Conservation (phyloP, 2,888 invertebrate species). For the Argyresthia albistria region DNA sequence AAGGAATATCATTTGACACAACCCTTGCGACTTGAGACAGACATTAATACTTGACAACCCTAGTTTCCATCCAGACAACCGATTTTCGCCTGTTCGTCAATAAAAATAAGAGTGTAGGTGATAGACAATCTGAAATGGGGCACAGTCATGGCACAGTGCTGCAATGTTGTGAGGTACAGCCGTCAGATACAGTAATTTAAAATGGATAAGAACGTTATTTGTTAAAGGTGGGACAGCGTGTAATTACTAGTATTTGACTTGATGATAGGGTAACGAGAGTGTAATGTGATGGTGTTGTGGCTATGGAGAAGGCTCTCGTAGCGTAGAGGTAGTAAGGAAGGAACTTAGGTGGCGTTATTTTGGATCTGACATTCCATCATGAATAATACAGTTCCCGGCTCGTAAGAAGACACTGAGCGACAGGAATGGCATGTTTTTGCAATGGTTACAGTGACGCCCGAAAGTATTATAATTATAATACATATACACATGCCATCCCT, state of each 20-base stretch:
- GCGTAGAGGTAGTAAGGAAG: constrained; percentile 6
- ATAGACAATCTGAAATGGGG: not conserved
- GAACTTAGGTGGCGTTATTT: not conserved
- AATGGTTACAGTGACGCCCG: too few relatives aligned
- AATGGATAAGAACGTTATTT: constrained; percentile 16
- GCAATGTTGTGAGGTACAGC: constrained; percentile 1
- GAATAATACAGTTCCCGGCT: too few relatives aligned
- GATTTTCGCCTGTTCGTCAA: not conserved
- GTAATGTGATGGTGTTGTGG: constrained; percentile 13
- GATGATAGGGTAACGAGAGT: constrained; percentile 17
- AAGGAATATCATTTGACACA: constrained; percentile 12
- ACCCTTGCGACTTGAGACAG: constrained; percentile 7
- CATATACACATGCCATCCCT: too few relatives aligned
- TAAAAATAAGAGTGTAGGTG: not conserved
- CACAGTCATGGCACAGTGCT: not conserved
- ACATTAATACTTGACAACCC: constrained; percentile 4
- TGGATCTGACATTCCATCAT: not conserved
- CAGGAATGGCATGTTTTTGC: too few relatives aligned
- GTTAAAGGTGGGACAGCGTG: constrained; percentile 17
- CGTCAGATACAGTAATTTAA: constrained; percentile 16
- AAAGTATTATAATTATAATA: too few relatives aligned
- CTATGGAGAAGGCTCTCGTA: constrained; percentile 2
- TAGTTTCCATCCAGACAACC: not conserved
- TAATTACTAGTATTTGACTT: constrained; percentile 17
- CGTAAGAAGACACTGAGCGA: too few relatives aligned